These are phyloP conservation scores for Carposina sasakii DNA, from an alignment of 1,140 invertebrate genomes.

Conservation along the genomic window DNA sequence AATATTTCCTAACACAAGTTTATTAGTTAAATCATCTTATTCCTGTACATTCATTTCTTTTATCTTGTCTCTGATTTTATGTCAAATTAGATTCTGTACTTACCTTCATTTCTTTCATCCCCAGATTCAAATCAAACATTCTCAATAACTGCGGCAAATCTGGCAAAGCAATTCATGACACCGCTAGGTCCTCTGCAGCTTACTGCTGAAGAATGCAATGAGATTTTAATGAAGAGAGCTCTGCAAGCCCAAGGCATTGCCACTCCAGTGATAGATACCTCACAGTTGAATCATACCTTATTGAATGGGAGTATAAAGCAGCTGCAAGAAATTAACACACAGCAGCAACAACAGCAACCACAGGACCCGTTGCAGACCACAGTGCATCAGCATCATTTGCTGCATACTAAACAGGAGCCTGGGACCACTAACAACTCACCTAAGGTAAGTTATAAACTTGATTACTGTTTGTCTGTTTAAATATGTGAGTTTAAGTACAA, in stretches of 20 bases:
- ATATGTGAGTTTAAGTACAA: too few relatives aligned
- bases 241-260: slow-evolving; percentile 67
- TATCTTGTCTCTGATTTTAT: too few relatives aligned
- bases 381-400: slow-evolving; percentile 62
- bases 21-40: too few relatives aligned
- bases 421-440: slow-evolving; percentile 75
- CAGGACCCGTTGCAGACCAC: slow-evolving; percentile 15
- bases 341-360: slow-evolving; percentile 68
- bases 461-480: too few relatives aligned
- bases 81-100: too few relatives aligned
- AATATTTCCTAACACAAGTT: too few relatives aligned
- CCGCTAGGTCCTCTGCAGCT: slow-evolving; percentile 80
- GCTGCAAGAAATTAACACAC: slow-evolving; percentile 64
- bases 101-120: too few relatives aligned
- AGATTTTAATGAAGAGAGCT: slow-evolving; percentile 81
- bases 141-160: slow-evolving; percentile 43
- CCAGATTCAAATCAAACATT: too few relatives aligned
- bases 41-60: too few relatives aligned
- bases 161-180: slow-evolving; percentile 74
- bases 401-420: slow-evolving; percentile 75
- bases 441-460: slow-evolving; percentile 63
- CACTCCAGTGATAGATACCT: slow-evolving; percentile 65
- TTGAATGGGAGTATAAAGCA: slow-evolving; percentile 65
- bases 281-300: slow-evolving; percentile 62
- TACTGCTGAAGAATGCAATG: slow-evolving; percentile 84